A percentile compares a stretch with the other conserved stretches of the same genome.
phyloP scores from a whole-genome alignment of 2,113 vertebrate genomes.

The Platichthys stellatus region DNA sequence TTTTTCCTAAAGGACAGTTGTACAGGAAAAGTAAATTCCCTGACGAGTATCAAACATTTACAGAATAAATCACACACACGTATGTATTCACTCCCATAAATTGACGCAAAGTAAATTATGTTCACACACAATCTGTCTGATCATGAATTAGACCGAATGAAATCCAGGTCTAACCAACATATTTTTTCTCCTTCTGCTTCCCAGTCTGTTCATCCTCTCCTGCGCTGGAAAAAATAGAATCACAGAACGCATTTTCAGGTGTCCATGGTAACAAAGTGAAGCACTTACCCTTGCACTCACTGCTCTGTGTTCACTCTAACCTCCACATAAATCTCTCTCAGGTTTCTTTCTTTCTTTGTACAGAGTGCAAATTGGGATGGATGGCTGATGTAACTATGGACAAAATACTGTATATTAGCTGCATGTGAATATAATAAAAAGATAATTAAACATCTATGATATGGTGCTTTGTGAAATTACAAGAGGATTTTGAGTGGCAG shows the following conservation, averaged over 20 bases:
- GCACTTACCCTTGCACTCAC: constrained; percentile 84
- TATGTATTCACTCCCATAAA: neutral
- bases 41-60: constrained; percentile 32
- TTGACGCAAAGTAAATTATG: neutral
- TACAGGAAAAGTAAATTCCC: constrained; percentile 43
- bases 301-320: constrained; percentile 79
- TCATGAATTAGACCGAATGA: neutral
- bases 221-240: constrained; percentile 82
- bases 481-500: neutral
- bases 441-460: constrained; percentile 8
- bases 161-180: constrained; percentile 17
- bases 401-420: neutral
- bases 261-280: constrained; percentile 92
- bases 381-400: neutral
- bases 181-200: constrained; percentile 1
- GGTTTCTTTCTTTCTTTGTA: constrained; percentile 34
- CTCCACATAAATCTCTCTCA: constrained; percentile 40
- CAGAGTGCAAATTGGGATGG: constrained; percentile 13
- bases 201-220: constrained; percentile 34
- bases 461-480: neutral
- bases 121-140: constrained; percentile 6
- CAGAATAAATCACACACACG: constrained; percentile 36
- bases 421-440: neutral
- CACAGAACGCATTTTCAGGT: constrained; percentile 88
- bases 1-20: constrained; percentile 62